Evolutionary conservation across 1,140 invertebrate species (phyloP), one percentile per base, ranked within the genome.

Genomic region (Caenorhabditis inopinata): DNA sequence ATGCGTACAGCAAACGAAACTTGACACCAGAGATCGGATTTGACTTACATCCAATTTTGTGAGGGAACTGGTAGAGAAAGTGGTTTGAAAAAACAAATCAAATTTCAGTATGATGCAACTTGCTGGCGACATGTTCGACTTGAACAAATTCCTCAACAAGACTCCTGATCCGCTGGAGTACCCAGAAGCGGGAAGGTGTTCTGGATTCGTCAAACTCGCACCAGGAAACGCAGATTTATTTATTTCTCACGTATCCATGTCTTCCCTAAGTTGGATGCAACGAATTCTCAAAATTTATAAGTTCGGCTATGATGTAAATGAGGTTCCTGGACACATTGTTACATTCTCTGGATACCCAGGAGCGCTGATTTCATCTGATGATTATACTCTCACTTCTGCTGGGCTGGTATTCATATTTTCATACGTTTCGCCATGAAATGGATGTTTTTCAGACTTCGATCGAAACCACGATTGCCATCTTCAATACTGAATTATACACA

Each of bases 311-410:
- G 75, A 86, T 87, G 73, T 76, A 16, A 80, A 75, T 9, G 49
- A 86, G 21, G 84, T 84, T 35, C 92, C 93, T 1, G 93, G 93
- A 0, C 89, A 89, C 75, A 91, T 92, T 7, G 91, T 94, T 76
- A 91, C 92, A 9, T 94, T 96, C 89, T 93, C 94, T 1, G 93
- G 94, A 0, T 97, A 96, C 89, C 95, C 95, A 0, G 95, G 94
- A 16, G 91, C 93, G 0, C 85, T 97, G 1, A 93, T 92, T 42
- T 96, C 95, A 32, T 92, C 93, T 53, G 95, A 97, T 88, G 95
- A 96, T 85, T 95, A 93, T 88, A 96, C 96, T 86, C 87, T 92
- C 11, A 89, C 91, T 32, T 92, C 91, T 11, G 91, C 92, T 47
- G 92, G 93, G 11, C 86, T 94, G 86, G 91, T 92, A 85, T 53